Evolutionary conservation across 2,888 invertebrate species (phyloP).

Genomic region (Aphidoletes aphidimyza): DNA sequence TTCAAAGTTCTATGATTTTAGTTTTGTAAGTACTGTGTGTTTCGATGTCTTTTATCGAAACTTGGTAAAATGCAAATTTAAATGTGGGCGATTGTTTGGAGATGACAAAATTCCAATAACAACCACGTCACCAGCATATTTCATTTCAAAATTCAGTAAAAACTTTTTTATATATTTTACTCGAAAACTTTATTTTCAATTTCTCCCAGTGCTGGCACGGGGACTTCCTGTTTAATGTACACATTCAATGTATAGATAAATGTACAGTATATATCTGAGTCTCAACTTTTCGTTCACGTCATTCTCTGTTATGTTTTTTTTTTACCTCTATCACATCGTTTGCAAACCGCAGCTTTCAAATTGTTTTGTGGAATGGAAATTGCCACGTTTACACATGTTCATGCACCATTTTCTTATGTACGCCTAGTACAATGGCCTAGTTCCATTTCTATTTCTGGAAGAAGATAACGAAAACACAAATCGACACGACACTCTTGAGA

Average conservation of each 20-base stretch:
- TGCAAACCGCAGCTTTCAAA: constrained; percentile 8
- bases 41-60: no score
- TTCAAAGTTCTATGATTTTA: no score
- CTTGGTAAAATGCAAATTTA: no score
- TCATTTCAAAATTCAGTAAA: neutral
- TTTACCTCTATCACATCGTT: constrained; percentile 12
- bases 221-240: no score
- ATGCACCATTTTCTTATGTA: neutral
- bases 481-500: neutral
- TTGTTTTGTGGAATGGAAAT: neutral
- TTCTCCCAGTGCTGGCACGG: no score
- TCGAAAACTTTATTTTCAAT: constrained; percentile 2
- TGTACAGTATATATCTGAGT: no score
- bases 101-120: neutral
- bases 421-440: neutral
- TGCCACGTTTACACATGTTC: constrained; percentile 31
- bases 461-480: neutral
- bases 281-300: neutral
- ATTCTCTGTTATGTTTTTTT: neutral
- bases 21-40: no score
- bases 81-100: neutral
- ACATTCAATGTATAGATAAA: no score
- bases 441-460: neutral
- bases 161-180: constrained; percentile 12
- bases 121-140: neutral